Conservation (phyloP, 2,888 invertebrate genomes). For the Polymixis flavicincta region DNA sequence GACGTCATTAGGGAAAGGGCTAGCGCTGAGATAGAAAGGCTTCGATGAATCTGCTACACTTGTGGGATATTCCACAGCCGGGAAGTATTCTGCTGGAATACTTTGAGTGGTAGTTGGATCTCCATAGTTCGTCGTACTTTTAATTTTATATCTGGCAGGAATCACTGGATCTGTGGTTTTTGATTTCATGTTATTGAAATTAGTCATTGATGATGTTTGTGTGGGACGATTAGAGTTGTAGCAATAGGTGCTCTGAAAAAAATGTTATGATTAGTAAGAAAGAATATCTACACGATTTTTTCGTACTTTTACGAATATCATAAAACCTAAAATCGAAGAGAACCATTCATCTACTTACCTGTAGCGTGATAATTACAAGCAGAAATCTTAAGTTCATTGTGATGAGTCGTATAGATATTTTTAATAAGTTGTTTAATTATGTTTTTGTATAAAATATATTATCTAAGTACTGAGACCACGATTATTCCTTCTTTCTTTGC, state of each 20-base stretch:
- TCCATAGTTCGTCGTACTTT: conserved; percentile 56
- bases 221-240: conserved; percentile 59
- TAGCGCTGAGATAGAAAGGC: conserved; percentile 77
- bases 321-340: background rate
- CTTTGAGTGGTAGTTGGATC: conserved; percentile 37
- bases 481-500: conserved; percentile 21
- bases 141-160: conserved; percentile 66
- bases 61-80: conserved; percentile 74
- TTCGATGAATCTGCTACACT: conserved; percentile 74
- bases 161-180: conserved; percentile 55
- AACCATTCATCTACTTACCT: conserved; percentile 46
- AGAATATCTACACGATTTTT: background rate
- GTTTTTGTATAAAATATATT: too few species aligned
- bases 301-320: background rate
- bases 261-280: background rate
- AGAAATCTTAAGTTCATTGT: conserved; percentile 49
- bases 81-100: conserved; percentile 68
- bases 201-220: conserved; percentile 46
- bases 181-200: conserved; percentile 46
- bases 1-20: conserved; percentile 77
- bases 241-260: conserved; percentile 64
- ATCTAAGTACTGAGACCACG: background rate
- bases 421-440: background rate
- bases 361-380: conserved; percentile 39
- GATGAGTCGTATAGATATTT: background rate